Evolutionary conservation across 2,797 vertebrate genomes (phyloP).

Genomic region (Miichthys miiuy): DNA sequence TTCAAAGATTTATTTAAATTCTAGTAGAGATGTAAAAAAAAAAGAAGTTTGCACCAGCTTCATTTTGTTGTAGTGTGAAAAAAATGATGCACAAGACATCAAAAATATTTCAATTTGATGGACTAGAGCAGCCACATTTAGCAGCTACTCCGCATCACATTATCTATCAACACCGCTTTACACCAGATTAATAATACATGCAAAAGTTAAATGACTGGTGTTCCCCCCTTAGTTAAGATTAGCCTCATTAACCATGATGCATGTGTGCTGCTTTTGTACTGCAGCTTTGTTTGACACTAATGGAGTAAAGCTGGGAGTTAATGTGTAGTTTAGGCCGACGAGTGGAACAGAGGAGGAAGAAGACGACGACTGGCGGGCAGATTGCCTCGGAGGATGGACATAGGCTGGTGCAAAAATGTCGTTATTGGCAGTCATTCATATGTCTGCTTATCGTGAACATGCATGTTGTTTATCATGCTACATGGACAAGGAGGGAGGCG

Average conservation of each 20-base stretch:
- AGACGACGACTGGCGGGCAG: neutral
- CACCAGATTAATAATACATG: constrained; percentile 18
- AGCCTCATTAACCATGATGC: constrained; percentile 45
- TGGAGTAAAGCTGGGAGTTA: constrained; percentile 30
- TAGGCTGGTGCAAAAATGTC: constrained; percentile 8
- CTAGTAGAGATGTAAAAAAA: neutral
- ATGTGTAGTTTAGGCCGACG: constrained; percentile 1
- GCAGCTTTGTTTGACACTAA: constrained; percentile 40
- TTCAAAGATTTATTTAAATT: neutral
- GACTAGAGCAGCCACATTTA: neutral
- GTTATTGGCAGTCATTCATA: constrained; percentile 34
- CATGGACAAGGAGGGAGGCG: neutral
- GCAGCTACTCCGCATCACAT: neutral
- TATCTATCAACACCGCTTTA: constrained; percentile 11
- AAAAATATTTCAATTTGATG: neutral
- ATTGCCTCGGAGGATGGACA: neutral
- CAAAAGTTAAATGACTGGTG: neutral
- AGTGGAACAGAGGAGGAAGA: neutral
- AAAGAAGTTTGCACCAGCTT: neutral
- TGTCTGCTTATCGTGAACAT: constrained; percentile 43
- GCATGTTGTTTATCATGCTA: constrained; percentile 45
- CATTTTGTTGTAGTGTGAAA: neutral
- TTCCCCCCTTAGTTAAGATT: constrained; percentile 8
- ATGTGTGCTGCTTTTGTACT: constrained; percentile 17
- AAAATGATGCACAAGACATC: neutral